These are phyloP conservation scores for Tenthredo livida DNA, from an alignment of 2,888 invertebrate genomes.

Conservation along the genomic window DNA sequence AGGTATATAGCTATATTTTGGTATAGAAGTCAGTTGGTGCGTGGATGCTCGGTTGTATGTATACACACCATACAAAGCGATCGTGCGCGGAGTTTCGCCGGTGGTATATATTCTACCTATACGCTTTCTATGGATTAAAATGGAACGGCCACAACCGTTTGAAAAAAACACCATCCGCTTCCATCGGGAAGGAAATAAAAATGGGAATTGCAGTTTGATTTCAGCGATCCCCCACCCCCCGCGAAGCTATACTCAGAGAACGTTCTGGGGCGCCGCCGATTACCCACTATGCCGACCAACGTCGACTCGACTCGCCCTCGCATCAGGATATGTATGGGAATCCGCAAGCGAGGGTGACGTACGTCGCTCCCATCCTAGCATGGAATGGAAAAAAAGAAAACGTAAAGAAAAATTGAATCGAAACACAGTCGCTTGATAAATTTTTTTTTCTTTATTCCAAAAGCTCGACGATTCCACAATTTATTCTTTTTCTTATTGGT, in stretches of 20 bases:
- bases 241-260: constrained; percentile 32
- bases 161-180: constrained; percentile 59
- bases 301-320: background rate
- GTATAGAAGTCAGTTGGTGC: background rate
- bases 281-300: constrained; percentile 16
- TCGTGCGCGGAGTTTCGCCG: background rate
- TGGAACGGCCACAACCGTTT: constrained; percentile 59
- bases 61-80: background rate
- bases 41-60: background rate
- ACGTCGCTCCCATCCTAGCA: constrained; percentile 70
- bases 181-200: constrained; percentile 69
- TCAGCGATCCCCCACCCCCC: constrained; percentile 59
- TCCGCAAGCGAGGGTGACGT: constrained; percentile 51
- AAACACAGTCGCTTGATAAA: background rate
- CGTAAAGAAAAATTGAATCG: constrained; percentile 54
- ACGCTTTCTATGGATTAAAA: constrained; percentile 68
- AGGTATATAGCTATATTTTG: background rate
- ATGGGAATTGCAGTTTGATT: constrained; percentile 75
- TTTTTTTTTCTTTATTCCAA: background rate
- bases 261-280: constrained; percentile 36
- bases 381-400: constrained; percentile 69
- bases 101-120: background rate
- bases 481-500: background rate
- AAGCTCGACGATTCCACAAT: background rate
- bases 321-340: constrained; percentile 20